Conservation (phyloP, 2,113 vertebrate genomes). For the Entelurus aequoreus region DNA sequence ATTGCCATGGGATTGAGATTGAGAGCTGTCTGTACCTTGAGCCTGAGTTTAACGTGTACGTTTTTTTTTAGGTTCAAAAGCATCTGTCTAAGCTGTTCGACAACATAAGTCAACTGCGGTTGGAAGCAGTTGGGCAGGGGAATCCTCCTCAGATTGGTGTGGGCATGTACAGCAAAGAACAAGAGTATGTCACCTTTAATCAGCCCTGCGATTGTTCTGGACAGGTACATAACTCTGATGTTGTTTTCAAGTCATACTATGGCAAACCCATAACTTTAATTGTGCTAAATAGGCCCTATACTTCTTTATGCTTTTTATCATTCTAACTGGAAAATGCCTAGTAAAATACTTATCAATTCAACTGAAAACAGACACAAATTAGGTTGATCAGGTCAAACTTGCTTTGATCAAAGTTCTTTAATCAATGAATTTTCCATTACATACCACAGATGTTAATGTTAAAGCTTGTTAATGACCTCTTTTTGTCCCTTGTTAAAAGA, state of each 20-base stretch:
- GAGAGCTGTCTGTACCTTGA: slow-evolving; percentile 18
- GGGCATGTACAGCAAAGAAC: slow-evolving; percentile 95
- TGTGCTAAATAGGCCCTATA: too few relatives aligned
- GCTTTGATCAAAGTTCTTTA: too few relatives aligned
- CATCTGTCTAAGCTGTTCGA: slow-evolving; percentile 96
- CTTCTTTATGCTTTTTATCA: too few relatives aligned
- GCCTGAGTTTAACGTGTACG: not conserved
- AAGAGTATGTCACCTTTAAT: slow-evolving; percentile 86
- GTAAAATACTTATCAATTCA: too few relatives aligned
- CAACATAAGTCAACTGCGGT: slow-evolving; percentile 84
- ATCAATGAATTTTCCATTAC: too few relatives aligned
- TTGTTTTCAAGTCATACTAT: slow-evolving; percentile 3
- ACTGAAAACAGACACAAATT: too few relatives aligned
- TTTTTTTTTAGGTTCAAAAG: slow-evolving; percentile 78
- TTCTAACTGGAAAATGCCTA: too few relatives aligned
- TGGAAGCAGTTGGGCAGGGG: slow-evolving; percentile 73
- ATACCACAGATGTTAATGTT: too few relatives aligned
- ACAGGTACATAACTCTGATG: slow-evolving; percentile 72
- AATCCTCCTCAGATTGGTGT: slow-evolving; percentile 72
- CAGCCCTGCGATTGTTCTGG: slow-evolving; percentile 85
- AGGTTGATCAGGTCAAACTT: too few relatives aligned
- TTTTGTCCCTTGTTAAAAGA: slow-evolving; percentile 37
- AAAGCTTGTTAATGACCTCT: too few relatives aligned
- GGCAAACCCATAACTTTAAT: too few relatives aligned
- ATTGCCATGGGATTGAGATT: slow-evolving; percentile 4